Conservation (phyloP, 2,797 vertebrate species). For the Alcedo quadribrachys region DNA sequence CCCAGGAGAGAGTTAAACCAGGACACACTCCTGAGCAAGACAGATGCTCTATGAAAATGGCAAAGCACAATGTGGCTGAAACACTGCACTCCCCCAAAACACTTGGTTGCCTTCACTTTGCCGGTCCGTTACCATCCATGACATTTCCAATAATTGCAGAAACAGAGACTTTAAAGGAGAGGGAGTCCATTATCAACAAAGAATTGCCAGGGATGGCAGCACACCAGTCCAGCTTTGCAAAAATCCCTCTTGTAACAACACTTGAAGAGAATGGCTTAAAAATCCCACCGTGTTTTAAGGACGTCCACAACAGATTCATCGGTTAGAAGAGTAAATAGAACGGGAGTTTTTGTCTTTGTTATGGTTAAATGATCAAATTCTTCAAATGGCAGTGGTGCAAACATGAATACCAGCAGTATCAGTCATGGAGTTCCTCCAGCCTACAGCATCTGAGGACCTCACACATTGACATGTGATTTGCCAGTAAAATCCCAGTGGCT, state of each 20-base stretch:
- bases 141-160: slow-evolving; percentile 58
- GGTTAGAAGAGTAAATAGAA: neutral
- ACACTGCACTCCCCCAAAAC: neutral
- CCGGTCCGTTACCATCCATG: slow-evolving; percentile 13
- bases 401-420: slow-evolving; percentile 11
- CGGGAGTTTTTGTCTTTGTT: neutral
- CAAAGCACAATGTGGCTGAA: slow-evolving; percentile 8
- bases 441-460: slow-evolving; percentile 14
- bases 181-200: slow-evolving; percentile 67
- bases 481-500: slow-evolving; percentile 31
- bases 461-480: neutral
- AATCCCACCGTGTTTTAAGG: slow-evolving; percentile 48
- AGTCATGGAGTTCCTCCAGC: neutral
- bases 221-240: slow-evolving; percentile 26
- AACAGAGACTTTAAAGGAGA: slow-evolving; percentile 32
- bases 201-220: slow-evolving; percentile 54
- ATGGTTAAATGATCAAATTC: neutral
- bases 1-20: slow-evolving; percentile 40
- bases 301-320: neutral
- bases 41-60: slow-evolving; percentile 9
- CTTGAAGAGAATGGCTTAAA: slow-evolving; percentile 19
- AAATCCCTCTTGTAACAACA: slow-evolving; percentile 36
- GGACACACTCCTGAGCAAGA: slow-evolving; percentile 7
- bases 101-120: slow-evolving; percentile 51
- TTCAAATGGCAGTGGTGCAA: slow-evolving; percentile 19